Evolutionary conservation across 2,888 invertebrate genomes (phyloP).

Genomic region (Dysmachus trigonus): DNA sequence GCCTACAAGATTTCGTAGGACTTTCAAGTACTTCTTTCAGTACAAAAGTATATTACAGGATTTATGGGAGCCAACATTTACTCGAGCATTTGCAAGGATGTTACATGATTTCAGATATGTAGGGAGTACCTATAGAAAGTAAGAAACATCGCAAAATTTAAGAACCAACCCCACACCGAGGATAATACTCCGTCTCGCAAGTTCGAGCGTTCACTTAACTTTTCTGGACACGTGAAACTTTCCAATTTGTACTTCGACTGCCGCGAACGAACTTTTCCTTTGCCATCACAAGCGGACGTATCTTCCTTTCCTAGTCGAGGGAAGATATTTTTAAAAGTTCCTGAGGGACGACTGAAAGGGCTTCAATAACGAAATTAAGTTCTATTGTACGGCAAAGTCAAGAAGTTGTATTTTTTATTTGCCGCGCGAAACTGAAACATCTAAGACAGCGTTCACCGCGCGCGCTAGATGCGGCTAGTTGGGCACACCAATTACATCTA

Average conservation of each 20-base stretch:
- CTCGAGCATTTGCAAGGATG: neutral
- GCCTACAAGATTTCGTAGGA: neutral
- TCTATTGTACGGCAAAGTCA: neutral
- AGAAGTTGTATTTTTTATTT: neutral
- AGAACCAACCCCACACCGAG: neutral
- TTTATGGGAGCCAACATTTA: neutral
- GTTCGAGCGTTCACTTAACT: constrained; percentile 11
- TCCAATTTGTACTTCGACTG: neutral
- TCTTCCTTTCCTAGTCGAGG: constrained; percentile 1
- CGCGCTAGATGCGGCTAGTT: neutral
- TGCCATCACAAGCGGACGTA: neutral
- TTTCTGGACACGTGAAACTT: constrained; percentile 11
- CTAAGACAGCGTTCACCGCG: neutral
- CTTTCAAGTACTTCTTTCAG: neutral
- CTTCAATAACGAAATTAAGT: constrained; percentile 25
- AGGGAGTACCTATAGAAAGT: neutral
- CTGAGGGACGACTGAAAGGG: neutral
- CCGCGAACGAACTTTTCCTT: neutral
- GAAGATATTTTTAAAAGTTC: constrained; percentile 16
- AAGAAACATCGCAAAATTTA: neutral
- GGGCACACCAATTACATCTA: constrained; percentile 30
- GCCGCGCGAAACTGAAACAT: neutral
- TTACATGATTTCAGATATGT: neutral
- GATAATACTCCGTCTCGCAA: neutral
- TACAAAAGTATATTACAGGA: neutral